Evolutionary conservation across 2,113 vertebrate genomes (phyloP).

Genomic region (Castor canadensis): DNA sequence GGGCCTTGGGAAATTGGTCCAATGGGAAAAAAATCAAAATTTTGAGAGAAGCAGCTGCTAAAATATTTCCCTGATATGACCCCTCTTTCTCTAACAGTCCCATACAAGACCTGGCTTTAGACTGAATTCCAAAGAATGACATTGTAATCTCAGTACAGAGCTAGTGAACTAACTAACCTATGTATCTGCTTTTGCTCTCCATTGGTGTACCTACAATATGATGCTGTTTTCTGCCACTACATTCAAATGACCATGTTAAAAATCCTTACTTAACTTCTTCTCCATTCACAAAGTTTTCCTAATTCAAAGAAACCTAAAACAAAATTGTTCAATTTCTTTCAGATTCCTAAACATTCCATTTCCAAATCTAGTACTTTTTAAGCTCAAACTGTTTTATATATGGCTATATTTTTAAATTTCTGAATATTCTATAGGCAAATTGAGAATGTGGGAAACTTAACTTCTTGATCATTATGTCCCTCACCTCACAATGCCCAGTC

Average conservation of each 20-base stretch:
- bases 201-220: background rate
- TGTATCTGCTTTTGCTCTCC: background rate
- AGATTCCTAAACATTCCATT: background rate
- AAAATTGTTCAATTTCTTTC: too few relatives aligned
- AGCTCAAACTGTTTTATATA: background rate
- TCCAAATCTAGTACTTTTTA: background rate
- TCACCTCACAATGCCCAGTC: background rate
- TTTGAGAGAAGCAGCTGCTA: background rate
- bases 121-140: background rate
- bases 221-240: background rate
- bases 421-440: background rate
- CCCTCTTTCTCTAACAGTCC: background rate
- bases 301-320: too few relatives aligned
- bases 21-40: background rate
- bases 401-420: background rate
- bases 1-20: background rate
- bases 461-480: background rate
- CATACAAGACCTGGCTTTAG: background rate
- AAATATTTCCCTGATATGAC: fast-evolving
- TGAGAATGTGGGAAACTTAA: background rate
- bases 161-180: background rate
- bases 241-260: background rate
- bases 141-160: background rate
- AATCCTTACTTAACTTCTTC: background rate
- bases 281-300: background rate